Percentiles rank a stretch among this genome's conserved stretches.
Conservation (phyloP, 2,888 invertebrate species). For the Lacanobia oleracea region DNA sequence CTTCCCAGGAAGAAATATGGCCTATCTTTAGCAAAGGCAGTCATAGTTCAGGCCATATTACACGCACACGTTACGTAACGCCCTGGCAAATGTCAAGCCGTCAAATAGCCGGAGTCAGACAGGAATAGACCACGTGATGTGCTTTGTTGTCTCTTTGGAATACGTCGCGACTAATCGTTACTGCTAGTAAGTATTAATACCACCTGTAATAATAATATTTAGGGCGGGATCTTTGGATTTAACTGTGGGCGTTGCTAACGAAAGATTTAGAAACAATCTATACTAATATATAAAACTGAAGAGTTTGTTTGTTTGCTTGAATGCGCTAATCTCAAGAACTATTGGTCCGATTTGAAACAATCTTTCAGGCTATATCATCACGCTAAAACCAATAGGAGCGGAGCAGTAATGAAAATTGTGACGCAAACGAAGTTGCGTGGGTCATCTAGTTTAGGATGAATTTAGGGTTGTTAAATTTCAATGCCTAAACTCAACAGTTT, state of each 20-base stretch:
- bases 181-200: conserved; percentile 52
- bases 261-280: conserved; percentile 9
- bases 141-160: conserved; percentile 67
- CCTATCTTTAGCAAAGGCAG: conserved; percentile 45
- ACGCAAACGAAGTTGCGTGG: no score
- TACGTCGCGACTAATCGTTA: conserved; percentile 54
- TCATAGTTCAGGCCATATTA: conserved; percentile 46
- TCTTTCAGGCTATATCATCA: no score
- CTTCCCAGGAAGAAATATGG: neutral
- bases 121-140: conserved; percentile 65
- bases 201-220: conserved; percentile 56
- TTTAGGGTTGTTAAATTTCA: neutral
- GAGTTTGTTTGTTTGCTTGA: no score
- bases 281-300: no score
- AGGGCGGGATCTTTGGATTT: conserved; percentile 37
- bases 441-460: neutral
- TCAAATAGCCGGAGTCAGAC: conserved; percentile 55
- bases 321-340: no score
- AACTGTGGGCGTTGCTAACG: conserved; percentile 20
- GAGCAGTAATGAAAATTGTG: no score
- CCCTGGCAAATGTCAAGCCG: conserved; percentile 68
- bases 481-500: neutral
- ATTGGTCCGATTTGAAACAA: no score
- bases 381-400: no score
- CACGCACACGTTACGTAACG: conserved; percentile 42